Base-by-base conservation (phyloP, 2,888 invertebrate species). In the Arge pagana region DNA sequence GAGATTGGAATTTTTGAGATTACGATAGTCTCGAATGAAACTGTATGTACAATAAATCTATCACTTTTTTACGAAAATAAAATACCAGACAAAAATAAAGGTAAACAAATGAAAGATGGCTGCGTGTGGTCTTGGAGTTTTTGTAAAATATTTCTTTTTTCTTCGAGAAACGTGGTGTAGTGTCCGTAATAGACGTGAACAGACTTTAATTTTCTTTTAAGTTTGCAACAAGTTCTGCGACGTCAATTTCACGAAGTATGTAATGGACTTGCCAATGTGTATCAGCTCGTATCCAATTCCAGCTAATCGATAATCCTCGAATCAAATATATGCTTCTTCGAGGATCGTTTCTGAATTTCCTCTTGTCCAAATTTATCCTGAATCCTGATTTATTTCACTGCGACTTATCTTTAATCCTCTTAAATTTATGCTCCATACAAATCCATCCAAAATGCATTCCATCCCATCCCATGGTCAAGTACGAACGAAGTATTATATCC, bases 301-400 rank as follows among this genome's bases (percentile, higher is more conserved):
- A 55, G 58, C 59, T 62, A 67, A 67, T 58, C 56, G 62, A 59
- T 57, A 63, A 62, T 67, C 65, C 64, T 62, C 60, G 56, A 57
- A 59, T 60, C 53, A 55, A 57, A 63, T 60, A 60, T 54, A 63
- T 55, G 51, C 55, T 55, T 51, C 59, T 53, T 59, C 62, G 54
- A 61, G 56, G 54, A 56, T 67, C 63, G 57, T 64, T 70, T 64
- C 65, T 68, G 57, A 66, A 65, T 64, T 62, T 68, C 68, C 66
- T 67, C 65, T 65, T 67, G 62, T 45, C 33, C 45, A 33, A 45
- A 45, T 33, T 40, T 45, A 19, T 19, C 23, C 31, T 45, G 21
- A 45, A 45, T 45, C 45, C 45, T 33, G 45, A 45, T 45, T 23
- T 33, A 33, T 35, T 35, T 45, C 45, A 45, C 30, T 45, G 45